Evolutionary conservation across 64 coral and sea anemone genomes (phyloP).

Genomic region (Pocillopora verrucosa): DNA sequence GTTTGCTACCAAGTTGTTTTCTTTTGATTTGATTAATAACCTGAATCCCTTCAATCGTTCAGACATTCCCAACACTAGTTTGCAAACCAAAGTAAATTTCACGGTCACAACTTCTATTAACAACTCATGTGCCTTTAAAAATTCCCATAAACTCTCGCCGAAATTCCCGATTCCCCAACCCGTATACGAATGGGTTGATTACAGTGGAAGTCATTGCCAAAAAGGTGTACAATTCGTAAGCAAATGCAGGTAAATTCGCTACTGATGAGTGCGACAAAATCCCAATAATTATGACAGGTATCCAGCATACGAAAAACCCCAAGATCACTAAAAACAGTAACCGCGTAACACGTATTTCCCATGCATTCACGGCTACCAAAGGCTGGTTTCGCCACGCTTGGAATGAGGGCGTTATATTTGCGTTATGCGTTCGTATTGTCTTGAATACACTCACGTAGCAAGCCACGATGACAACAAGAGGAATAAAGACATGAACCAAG

Average conservation of each 20-base stretch:
- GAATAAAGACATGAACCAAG: neutral
- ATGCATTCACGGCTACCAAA: neutral
- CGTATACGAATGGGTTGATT: conserved; percentile 30
- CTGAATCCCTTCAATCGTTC: too few relatives aligned
- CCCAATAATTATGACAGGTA: conserved; percentile 16
- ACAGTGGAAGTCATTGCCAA: conserved; percentile 11
- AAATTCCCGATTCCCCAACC: conserved; percentile 19
- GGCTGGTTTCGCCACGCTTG: neutral
- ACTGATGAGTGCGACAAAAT: conserved; percentile 4
- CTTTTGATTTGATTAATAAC: too few relatives aligned
- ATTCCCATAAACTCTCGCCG: neutral
- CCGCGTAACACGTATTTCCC: conserved; percentile 21
- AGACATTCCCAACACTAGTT: too few relatives aligned
- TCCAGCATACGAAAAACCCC: conserved; percentile 29
- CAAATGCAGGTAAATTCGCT: conserved; percentile 3
- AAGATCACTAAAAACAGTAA: conserved; percentile 1
- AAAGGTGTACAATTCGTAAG: neutral
- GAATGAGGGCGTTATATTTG: neutral
- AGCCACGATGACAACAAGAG: neutral
- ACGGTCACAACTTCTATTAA: too few relatives aligned
- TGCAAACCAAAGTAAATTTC: too few relatives aligned
- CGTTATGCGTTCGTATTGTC: neutral
- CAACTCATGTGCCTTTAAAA: neutral
- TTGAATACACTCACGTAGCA: neutral
- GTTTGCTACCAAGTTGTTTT: too few relatives aligned